Conservation (phyloP, 2,113 vertebrate species). For the Ibidorhyncha struthersii region DNA sequence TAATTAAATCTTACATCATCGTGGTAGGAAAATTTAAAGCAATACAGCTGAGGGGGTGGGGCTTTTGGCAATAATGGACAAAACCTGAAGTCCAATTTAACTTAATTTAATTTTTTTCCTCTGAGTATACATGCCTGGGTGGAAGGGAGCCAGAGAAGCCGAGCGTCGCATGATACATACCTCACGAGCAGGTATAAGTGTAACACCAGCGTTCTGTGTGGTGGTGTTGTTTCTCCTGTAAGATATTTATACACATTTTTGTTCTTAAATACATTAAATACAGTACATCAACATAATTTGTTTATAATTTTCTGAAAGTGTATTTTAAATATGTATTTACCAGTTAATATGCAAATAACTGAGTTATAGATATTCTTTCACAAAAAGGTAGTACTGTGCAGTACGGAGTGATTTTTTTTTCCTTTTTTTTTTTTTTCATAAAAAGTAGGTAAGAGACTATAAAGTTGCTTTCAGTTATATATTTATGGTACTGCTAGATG, state of each 20-base stretch:
- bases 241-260: conserved; percentile 73
- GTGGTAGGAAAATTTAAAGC: conserved; percentile 70
- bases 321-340: conserved; percentile 80
- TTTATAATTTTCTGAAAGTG: conserved; percentile 74
- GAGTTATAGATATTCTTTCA: conserved; percentile 77
- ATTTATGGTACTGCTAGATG: conserved; percentile 84
- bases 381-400: conserved; percentile 65
- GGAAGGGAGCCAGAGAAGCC: conserved; percentile 58
- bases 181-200: conserved; percentile 61
- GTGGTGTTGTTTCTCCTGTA: conserved; percentile 70
- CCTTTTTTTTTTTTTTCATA: background rate
- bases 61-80: conserved; percentile 69
- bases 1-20: conserved; percentile 60
- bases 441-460: conserved; percentile 75
- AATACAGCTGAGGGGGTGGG: conserved; percentile 66
- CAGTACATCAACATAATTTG: conserved; percentile 58
- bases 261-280: conserved; percentile 57
- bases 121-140: conserved; percentile 54
- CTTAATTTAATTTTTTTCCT: conserved; percentile 56
- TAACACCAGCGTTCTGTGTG: conserved; percentile 71
- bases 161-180: conserved; percentile 58
- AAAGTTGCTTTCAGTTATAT: conserved; percentile 77
- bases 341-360: conserved; percentile 76
- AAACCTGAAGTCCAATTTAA: conserved; percentile 51
- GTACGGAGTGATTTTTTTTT: conserved; percentile 47